These are phyloP conservation scores for Ceuthmochares aereus DNA, from an alignment of 2,113 vertebrate genomes.

Conservation along the genomic window DNA sequence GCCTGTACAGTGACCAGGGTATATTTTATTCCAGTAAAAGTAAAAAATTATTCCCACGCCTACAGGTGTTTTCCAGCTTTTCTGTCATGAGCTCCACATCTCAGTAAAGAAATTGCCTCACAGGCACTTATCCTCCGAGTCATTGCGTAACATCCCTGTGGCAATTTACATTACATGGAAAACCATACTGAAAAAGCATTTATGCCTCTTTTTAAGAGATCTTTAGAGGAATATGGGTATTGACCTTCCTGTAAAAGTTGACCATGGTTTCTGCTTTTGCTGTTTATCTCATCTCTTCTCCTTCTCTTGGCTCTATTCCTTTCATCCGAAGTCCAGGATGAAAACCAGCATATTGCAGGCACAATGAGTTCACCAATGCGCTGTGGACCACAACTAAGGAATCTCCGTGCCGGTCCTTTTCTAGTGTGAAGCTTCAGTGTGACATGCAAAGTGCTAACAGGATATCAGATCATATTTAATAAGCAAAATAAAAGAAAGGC, in stretches of 20 bases:
- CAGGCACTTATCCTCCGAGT: neutral
- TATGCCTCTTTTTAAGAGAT: conserved; percentile 36
- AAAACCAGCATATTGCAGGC: conserved; percentile 6
- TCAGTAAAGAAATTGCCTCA: conserved; percentile 24
- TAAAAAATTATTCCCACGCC: neutral
- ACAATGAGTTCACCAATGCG: neutral
- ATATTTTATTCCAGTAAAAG: conserved; percentile 9
- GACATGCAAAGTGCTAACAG: neutral
- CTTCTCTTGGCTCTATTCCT: conserved; percentile 28
- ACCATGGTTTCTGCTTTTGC: conserved; percentile 38
- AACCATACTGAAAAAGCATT: conserved; percentile 51
- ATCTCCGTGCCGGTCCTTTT: neutral
- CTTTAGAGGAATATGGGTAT: conserved; percentile 48
- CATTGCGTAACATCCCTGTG: conserved; percentile 14
- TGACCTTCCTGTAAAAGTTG: conserved; percentile 62
- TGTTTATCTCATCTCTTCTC: conserved; percentile 57
- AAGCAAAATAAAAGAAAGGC: conserved; percentile 21
- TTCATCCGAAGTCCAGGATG: neutral
- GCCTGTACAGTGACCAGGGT: neutral
- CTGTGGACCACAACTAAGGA: neutral
- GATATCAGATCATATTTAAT: conserved; percentile 10
- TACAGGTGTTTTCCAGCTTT: conserved; percentile 53
- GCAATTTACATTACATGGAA: conserved; percentile 62
- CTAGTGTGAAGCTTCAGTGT: neutral
- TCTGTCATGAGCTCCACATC: conserved; percentile 6